Percentiles rank a stretch among this genome's conserved stretches.
phyloP scores from a whole-genome alignment of 2,113 vertebrate genomes.

The Sapajus apella region DNA sequence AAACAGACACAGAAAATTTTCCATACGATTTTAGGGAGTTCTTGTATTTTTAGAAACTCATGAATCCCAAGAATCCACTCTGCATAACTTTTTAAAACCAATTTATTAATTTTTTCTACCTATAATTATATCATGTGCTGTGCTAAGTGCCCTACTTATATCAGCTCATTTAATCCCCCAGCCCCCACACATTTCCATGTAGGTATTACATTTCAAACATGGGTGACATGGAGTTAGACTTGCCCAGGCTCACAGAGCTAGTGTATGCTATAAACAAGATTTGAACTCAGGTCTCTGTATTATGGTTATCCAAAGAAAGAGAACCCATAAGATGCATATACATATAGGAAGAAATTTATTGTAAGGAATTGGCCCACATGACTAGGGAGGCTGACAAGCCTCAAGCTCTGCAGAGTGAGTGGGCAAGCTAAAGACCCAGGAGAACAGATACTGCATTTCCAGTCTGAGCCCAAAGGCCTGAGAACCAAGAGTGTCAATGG shows the following conservation, averaged over 20 bases:
- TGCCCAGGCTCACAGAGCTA: background rate
- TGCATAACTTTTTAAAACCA: constrained; percentile 10
- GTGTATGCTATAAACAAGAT: background rate
- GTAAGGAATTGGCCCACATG: background rate
- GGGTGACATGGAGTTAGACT: background rate
- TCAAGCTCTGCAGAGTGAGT: background rate
- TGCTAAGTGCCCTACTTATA: background rate
- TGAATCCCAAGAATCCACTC: background rate
- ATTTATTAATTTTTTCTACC: background rate
- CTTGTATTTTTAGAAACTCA: background rate
- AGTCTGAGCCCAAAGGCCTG: background rate
- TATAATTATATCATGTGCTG: constrained; percentile 1
- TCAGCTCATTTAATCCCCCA: background rate
- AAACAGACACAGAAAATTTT: background rate
- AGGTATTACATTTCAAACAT: background rate
- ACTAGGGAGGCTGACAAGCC: background rate
- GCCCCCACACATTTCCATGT: background rate
- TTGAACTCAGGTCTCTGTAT: background rate
- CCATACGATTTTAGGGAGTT: background rate
- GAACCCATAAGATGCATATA: background rate
- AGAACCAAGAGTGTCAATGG: background rate
- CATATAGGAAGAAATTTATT: background rate
- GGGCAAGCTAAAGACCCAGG: background rate
- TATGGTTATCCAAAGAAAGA: background rate
- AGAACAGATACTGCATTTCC: background rate